Conservation (phyloP, 2,888 invertebrate species). For the Sylvicola fuscatus region DNA sequence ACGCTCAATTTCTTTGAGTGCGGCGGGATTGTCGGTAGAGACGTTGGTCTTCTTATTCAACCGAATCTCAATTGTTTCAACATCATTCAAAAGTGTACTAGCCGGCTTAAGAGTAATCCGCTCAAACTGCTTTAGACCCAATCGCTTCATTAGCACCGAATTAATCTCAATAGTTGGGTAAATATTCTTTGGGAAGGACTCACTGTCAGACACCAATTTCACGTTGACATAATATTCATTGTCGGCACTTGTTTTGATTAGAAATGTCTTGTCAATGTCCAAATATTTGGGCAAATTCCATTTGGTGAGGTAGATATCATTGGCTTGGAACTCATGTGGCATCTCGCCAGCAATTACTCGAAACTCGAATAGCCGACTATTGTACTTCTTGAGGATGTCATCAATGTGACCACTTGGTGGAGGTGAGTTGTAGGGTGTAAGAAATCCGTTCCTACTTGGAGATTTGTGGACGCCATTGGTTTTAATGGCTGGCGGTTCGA, state of each 20-base stretch:
- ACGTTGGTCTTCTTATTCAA: conserved; percentile 20
- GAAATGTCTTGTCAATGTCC: conserved; percentile 19
- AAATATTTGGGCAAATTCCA: conserved; percentile 21
- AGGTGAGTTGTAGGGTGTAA: neutral
- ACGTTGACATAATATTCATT: conserved; percentile 11
- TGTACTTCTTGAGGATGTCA: conserved; percentile 4
- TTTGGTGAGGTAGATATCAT: conserved; percentile 20
- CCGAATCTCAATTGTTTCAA: conserved; percentile 23
- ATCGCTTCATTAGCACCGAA: conserved; percentile 20
- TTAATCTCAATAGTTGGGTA: conserved; percentile 22
- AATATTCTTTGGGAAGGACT: conserved; percentile 16
- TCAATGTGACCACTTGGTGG: neutral
- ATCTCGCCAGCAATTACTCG: conserved; percentile 21
- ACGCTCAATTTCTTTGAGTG: conserved; percentile 15
- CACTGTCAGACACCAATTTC: conserved; percentile 13
- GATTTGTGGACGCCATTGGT: neutral
- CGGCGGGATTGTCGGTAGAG: conserved; percentile 8
- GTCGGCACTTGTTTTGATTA: conserved; percentile 15
- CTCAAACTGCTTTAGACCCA: conserved; percentile 20
- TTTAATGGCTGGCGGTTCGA: neutral
- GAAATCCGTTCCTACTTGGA: neutral
- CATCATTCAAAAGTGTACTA: conserved; percentile 20
- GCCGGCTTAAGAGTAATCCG: conserved; percentile 19
- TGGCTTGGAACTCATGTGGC: conserved; percentile 17
- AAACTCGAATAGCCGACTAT: conserved; percentile 15